Conservation (phyloP, 2,888 invertebrate genomes). For the Cynaeus angustus region DNA sequence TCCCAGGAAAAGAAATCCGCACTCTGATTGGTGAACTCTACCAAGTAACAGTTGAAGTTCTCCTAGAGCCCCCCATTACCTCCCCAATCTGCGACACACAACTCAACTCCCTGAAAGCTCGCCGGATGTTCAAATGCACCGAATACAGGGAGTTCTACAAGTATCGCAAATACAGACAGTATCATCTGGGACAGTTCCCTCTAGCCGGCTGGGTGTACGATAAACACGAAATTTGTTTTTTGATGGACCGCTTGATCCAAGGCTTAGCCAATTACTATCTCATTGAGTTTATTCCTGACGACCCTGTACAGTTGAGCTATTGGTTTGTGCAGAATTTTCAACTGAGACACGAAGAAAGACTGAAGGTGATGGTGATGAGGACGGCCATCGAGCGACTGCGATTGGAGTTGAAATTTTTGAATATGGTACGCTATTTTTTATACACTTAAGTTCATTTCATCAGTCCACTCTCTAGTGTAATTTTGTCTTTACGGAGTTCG, state of each 20-base stretch:
- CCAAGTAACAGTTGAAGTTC: constrained; percentile 78
- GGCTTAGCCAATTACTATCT: constrained; percentile 61
- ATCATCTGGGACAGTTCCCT: constrained; percentile 67
- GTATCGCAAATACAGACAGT: constrained; percentile 65
- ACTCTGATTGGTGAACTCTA: constrained; percentile 68
- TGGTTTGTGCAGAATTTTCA: constrained; percentile 88
- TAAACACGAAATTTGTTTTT: constrained; percentile 63
- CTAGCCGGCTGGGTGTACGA: constrained; percentile 68
- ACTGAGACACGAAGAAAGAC: constrained; percentile 77
- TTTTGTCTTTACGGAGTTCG: no score
- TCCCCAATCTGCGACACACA: constrained; percentile 74
- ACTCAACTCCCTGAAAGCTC: constrained; percentile 71
- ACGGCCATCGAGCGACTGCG: constrained; percentile 80
- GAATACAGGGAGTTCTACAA: constrained; percentile 64
- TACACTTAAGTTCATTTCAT: no score
- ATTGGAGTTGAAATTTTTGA: constrained; percentile 73
- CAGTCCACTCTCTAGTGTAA: no score
- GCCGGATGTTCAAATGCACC: constrained; percentile 65
- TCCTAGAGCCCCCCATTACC: constrained; percentile 79
- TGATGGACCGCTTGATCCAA: constrained; percentile 62
- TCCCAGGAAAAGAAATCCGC: constrained; percentile 68
- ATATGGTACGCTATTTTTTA: constrained; percentile 68
- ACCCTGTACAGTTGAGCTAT: constrained; percentile 82
- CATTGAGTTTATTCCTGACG: constrained; percentile 75
- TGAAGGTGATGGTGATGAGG: constrained; percentile 79